Conservation (phyloP, 2,113 vertebrate genomes). For the Spea multiplicata region DNA sequence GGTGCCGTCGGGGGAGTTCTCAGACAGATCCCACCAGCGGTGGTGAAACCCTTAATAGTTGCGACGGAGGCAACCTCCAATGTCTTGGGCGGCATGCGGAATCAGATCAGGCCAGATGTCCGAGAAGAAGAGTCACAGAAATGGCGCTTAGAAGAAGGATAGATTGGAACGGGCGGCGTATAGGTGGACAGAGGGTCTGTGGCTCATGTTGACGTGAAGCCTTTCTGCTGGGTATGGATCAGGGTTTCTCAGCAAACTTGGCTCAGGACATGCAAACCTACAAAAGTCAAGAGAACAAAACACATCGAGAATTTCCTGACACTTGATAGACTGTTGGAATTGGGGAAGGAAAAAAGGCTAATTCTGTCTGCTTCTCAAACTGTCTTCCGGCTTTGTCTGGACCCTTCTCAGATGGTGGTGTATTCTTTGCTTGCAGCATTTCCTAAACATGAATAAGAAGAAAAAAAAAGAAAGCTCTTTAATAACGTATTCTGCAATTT, state of each 20-base stretch:
- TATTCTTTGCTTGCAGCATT: neutral
- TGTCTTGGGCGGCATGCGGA: conserved; percentile 94
- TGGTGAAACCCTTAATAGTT: conserved; percentile 93
- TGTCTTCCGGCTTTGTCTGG: neutral
- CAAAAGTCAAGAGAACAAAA: conserved; percentile 23
- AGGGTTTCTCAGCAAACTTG: neutral
- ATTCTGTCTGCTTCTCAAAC: too few species aligned
- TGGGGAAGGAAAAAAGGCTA: neutral
- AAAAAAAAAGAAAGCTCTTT: neutral
- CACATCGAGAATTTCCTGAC: too few species aligned
- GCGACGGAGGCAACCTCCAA: conserved; percentile 96
- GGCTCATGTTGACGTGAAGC: conserved; percentile 31
- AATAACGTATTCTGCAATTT: neutral
- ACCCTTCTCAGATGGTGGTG: neutral
- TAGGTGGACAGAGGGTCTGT: too few species aligned
- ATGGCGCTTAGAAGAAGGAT: conserved; percentile 88
- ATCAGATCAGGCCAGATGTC: conserved; percentile 94
- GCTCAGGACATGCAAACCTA: conserved; percentile 66
- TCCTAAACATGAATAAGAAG: neutral
- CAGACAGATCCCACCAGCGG: conserved; percentile 89
- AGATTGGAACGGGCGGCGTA: conserved; percentile 36
- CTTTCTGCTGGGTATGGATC: neutral
- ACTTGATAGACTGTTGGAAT: neutral
- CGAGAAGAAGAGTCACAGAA: conserved; percentile 97
- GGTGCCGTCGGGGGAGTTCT: conserved; percentile 95